These are phyloP conservation scores for Atherinomorus stipes DNA, from an alignment of 2,113 vertebrate species.

Conservation along the genomic window DNA sequence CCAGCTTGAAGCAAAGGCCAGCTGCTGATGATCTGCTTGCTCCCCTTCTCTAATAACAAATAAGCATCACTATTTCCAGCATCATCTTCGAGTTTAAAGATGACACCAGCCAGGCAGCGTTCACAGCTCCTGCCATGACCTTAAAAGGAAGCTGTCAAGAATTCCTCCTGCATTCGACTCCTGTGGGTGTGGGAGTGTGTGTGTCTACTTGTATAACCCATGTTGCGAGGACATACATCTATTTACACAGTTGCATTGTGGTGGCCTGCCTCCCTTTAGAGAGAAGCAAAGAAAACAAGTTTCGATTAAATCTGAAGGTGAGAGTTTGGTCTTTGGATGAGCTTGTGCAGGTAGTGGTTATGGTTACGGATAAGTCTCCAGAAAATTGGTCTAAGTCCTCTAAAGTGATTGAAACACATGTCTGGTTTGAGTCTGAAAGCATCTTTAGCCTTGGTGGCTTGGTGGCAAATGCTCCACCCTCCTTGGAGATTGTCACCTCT, in stretches of 20 bases:
- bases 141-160: slow-evolving; percentile 55
- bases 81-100: slow-evolving; percentile 34
- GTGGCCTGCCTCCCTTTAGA: neutral
- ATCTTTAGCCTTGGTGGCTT: slow-evolving; percentile 1
- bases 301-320: neutral
- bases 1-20: neutral
- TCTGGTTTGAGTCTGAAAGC: neutral
- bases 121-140: slow-evolving; percentile 42
- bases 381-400: neutral
- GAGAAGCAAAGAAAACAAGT: neutral
- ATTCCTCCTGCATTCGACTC: slow-evolving; percentile 36
- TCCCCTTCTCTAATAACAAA: slow-evolving; percentile 20
- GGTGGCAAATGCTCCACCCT: slow-evolving; percentile 36
- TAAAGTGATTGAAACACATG: slow-evolving; percentile 16
- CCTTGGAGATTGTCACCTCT: slow-evolving; percentile 40
- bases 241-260: slow-evolving; percentile 5
- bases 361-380: neutral
- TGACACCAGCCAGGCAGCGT: slow-evolving; percentile 7
- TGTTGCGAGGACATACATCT: slow-evolving; percentile 9
- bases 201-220: slow-evolving; percentile 7
- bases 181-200: slow-evolving; percentile 7
- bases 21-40: neutral
- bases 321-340: neutral
- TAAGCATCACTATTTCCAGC: slow-evolving; percentile 26
- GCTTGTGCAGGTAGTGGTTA: neutral